Evolutionary conservation across 2,113 vertebrate species (phyloP).

Genomic region (Coptodon rendalli): DNA sequence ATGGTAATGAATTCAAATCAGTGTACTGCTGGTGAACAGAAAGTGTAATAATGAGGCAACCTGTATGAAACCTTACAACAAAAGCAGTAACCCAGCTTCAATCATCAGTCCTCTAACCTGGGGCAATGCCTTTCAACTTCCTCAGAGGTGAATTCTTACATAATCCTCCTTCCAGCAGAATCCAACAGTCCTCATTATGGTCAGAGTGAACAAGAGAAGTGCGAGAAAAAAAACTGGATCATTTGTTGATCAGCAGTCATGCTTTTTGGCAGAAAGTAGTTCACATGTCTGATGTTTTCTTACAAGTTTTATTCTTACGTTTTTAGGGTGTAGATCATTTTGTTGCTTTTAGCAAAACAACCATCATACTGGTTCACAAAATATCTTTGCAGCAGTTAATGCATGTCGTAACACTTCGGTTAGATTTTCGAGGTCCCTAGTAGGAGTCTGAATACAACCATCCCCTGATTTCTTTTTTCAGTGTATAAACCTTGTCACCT

Average conservation of each 20-base stretch:
- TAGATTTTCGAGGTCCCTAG: fast-evolving
- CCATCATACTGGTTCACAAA: background rate
- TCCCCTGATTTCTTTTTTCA: background rate
- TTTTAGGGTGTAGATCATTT: background rate
- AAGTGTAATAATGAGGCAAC: conserved; percentile 47
- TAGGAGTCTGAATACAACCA: background rate
- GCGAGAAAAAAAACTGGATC: background rate
- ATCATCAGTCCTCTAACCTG: conserved; percentile 7
- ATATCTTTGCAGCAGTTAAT: background rate
- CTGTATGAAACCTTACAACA: conserved; percentile 1
- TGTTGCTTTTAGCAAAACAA: background rate
- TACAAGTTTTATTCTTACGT: too few relatives aligned
- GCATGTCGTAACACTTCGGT: background rate
- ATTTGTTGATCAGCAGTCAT: background rate
- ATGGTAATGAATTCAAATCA: background rate
- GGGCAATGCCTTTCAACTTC: conserved; percentile 53
- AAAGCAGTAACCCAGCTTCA: background rate
- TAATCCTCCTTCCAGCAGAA: conserved; percentile 33
- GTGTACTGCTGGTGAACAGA: background rate
- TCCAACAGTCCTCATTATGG: conserved; percentile 13
- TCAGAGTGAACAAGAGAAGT: background rate
- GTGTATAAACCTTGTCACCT: background rate
- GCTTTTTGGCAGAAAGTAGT: background rate
- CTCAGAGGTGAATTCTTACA: conserved; percentile 40
- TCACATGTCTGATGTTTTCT: background rate